These are phyloP conservation scores for Pogonophryne albipinna DNA, from an alignment of 2,797 vertebrate genomes.

Conservation along the genomic window DNA sequence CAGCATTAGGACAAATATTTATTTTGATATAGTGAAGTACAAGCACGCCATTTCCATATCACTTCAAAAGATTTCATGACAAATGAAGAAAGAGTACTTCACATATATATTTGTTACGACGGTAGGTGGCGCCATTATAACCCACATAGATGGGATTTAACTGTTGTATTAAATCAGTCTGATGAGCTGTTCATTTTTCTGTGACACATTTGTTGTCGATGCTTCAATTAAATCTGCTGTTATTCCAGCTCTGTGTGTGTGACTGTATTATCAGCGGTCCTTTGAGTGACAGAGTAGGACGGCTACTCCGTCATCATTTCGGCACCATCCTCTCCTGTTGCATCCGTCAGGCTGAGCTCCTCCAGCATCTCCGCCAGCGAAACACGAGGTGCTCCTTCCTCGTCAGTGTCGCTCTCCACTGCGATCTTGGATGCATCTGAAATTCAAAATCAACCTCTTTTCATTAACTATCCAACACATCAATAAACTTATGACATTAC, in stretches of 20 bases:
- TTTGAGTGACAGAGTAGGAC: conserved; percentile 20
- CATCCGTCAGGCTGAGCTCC: conserved; percentile 93
- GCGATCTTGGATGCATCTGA: conserved; percentile 89
- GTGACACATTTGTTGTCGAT: neutral
- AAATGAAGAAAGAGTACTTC: neutral
- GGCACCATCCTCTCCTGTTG: conserved; percentile 93
- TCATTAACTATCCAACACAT: conserved; percentile 20
- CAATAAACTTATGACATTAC: neutral
- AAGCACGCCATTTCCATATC: conserved; percentile 16
- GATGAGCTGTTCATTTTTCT: neutral
- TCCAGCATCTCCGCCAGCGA: conserved; percentile 97
- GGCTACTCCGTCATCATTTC: conserved; percentile 91
- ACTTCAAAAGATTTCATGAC: conserved; percentile 18
- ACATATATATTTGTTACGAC: neutral
- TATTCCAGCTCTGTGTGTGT: conserved; percentile 13
- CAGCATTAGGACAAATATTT: conserved; percentile 27
- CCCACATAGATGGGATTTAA: conserved; percentile 7
- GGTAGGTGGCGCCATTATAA: neutral
- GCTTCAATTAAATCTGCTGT: conserved; percentile 4
- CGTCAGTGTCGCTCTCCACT: conserved; percentile 95
- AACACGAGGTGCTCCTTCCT: conserved; percentile 92
- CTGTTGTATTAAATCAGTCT: neutral
- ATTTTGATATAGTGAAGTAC: conserved; percentile 46
- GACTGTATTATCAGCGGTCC: neutral
- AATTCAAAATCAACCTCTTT: conserved; percentile 22